phyloP scores from a whole-genome alignment of 2,797 vertebrate species.

The Megalops cyprinoides region DNA sequence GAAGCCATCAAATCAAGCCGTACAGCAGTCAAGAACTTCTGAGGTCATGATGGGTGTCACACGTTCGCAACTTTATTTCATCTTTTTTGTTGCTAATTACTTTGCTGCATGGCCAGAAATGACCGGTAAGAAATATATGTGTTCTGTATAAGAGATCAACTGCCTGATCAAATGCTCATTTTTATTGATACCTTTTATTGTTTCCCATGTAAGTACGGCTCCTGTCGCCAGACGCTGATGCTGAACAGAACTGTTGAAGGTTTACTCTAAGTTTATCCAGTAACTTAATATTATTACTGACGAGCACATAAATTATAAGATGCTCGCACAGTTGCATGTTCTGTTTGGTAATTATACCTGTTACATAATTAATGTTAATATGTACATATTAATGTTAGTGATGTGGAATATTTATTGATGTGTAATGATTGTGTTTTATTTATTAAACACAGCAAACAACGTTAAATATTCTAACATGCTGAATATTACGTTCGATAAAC shows the following conservation, averaged over 20 bases:
- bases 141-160: neutral
- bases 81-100: constrained; percentile 55
- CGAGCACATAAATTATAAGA: too few relatives aligned
- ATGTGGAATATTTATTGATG: neutral
- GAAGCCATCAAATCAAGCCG: neutral
- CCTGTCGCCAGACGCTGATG: neutral
- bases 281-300: too few relatives aligned
- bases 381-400: too few relatives aligned
- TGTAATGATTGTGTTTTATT: constrained; percentile 11
- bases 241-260: neutral
- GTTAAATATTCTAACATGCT: neutral
- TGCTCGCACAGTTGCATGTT: too few relatives aligned
- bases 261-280: neutral
- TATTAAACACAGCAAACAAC: neutral
- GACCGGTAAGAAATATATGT: constrained; percentile 55
- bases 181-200: neutral
- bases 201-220: neutral
- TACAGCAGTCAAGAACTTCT: neutral
- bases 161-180: neutral
- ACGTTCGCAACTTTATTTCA: constrained; percentile 54
- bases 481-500: too few relatives aligned
- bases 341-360: too few relatives aligned
- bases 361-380: neutral
- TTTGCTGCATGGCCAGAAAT: constrained; percentile 52
- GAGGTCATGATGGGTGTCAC: constrained; percentile 49